These are phyloP conservation scores for Eristalis tenax DNA, from an alignment of 2,888 invertebrate species.

Conservation along the genomic window DNA sequence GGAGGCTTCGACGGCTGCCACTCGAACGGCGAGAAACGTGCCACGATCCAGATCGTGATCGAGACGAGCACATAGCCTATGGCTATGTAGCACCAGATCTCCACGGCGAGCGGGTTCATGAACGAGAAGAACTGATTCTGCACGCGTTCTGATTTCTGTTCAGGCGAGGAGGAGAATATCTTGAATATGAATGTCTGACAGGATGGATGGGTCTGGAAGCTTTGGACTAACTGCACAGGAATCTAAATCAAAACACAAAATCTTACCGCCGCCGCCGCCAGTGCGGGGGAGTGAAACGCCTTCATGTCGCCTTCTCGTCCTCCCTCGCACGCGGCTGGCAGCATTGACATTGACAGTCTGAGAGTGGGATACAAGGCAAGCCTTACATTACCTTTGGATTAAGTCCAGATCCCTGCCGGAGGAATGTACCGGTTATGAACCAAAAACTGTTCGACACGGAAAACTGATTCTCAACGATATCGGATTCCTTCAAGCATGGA, in stretches of 20 bases:
- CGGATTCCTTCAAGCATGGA: constrained; percentile 90
- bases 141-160: constrained; percentile 83
- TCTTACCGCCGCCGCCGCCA: not conserved
- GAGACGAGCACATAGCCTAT: constrained; percentile 91
- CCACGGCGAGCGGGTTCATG: constrained; percentile 90
- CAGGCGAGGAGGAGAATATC: constrained; percentile 3
- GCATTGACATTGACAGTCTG: too few relatives aligned
- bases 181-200: not conserved
- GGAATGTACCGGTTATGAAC: constrained; percentile 94
- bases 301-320: too few relatives aligned
- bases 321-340: too few relatives aligned
- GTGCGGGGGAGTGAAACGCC: not conserved
- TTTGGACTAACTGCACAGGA: not conserved
- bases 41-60: constrained; percentile 91
- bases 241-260: not conserved
- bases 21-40: constrained; percentile 92
- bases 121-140: constrained; percentile 90
- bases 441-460: constrained; percentile 95
- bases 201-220: not conserved
- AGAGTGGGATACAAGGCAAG: not conserved
- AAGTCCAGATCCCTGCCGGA: constrained; percentile 91
- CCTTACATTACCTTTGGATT: constrained; percentile 88
- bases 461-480: constrained; percentile 97
- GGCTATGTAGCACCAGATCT: constrained; percentile 92
- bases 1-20: constrained; percentile 85